Evolutionary conservation across 2,797 vertebrate genomes (phyloP).

Genomic region (Malacoctenus gilli): DNA sequence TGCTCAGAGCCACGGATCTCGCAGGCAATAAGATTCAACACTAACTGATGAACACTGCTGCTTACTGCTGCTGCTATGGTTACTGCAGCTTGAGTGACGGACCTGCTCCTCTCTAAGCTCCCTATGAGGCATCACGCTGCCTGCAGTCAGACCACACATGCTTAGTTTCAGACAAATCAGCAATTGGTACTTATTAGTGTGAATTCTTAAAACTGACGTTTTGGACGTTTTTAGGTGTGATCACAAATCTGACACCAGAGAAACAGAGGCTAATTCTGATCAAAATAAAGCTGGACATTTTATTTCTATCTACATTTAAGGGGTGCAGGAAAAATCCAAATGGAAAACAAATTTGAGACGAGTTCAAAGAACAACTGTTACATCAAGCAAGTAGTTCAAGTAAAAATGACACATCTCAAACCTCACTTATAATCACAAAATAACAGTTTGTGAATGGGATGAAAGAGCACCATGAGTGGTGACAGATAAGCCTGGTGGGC

Average conservation of each 20-base stretch:
- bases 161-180: no score
- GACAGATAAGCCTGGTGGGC: constrained; percentile 45
- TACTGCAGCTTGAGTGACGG: constrained; percentile 60
- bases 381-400: no score
- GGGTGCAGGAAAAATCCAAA: no score
- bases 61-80: constrained; percentile 54
- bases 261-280: no score
- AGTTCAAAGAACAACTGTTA: neutral
- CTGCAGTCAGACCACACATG: constrained; percentile 11
- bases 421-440: constrained; percentile 14
- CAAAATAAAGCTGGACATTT: no score
- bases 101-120: constrained; percentile 37
- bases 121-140: constrained; percentile 8
- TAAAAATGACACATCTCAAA: constrained; percentile 16
- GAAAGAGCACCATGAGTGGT: constrained; percentile 41
- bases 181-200: no score
- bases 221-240: no score
- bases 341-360: neutral
- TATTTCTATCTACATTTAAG: no score
- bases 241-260: no score
- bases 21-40: constrained; percentile 47
- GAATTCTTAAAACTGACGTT: no score
- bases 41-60: constrained; percentile 54
- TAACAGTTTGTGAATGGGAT: constrained; percentile 46
- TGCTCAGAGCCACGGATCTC: constrained; percentile 51